Percentiles rank a stretch among this genome's conserved stretches.
Conservation (phyloP, 2,888 invertebrate genomes). For the Scaptomyza reducta region DNA sequence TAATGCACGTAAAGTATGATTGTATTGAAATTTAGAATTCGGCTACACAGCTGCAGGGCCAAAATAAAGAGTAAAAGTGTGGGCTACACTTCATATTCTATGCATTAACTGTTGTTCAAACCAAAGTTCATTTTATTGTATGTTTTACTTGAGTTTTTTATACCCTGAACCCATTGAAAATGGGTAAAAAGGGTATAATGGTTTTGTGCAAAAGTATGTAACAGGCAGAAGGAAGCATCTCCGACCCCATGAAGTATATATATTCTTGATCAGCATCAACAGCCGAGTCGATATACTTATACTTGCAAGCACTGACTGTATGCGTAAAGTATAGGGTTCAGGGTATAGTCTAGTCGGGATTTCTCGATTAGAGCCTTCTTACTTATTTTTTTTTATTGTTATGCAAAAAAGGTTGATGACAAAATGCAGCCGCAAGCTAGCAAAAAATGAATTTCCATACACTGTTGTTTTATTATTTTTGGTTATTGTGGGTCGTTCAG, state of each 20-base stretch:
- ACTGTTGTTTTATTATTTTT: conserved; percentile 76
- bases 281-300: too few relatives aligned
- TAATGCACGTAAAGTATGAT: conserved; percentile 31
- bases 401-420: conserved; percentile 46
- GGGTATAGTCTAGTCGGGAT: too few relatives aligned
- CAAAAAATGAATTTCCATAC: conserved; percentile 55
- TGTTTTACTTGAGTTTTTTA: neutral
- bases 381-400: neutral
- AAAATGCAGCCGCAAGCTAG: conserved; percentile 58
- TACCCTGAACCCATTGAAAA: too few relatives aligned
- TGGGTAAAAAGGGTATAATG: too few relatives aligned
- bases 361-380: too few relatives aligned
- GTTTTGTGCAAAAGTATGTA: too few relatives aligned
- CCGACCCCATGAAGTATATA: too few relatives aligned
- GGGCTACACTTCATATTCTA: conserved; percentile 59
- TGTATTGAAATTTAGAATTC: conserved; percentile 32
- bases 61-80: conserved; percentile 9
- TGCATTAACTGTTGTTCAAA: conserved; percentile 66
- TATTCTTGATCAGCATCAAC: too few relatives aligned
- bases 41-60: conserved; percentile 45
- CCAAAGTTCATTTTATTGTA: conserved; percentile 3
- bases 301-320: too few relatives aligned
- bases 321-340: too few relatives aligned
- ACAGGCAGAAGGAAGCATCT: too few relatives aligned
- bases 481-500: conserved; percentile 44